A percentile compares a stretch with the other conserved stretches of the same genome.
phyloP scores from a whole-genome alignment of 2,888 invertebrate species.

The Lepidochrysops patricia region DNA sequence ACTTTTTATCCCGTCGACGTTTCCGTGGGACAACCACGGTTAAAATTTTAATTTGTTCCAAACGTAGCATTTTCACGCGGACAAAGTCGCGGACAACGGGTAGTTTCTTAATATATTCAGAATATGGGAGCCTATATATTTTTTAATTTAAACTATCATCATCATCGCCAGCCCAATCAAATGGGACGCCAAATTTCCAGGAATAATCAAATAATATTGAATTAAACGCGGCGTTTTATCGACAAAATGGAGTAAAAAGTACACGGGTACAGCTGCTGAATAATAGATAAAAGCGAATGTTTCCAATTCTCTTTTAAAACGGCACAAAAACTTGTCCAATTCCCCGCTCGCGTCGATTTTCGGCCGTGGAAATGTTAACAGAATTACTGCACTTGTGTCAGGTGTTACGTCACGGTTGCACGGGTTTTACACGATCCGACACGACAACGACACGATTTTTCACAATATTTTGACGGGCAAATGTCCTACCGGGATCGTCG shows the following conservation, averaged over 20 bases:
- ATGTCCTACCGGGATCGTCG: too few relatives aligned
- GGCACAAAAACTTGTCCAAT: conserved; percentile 14
- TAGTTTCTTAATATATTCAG: too few relatives aligned
- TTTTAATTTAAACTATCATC: background rate
- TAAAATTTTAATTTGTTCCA: too few relatives aligned
- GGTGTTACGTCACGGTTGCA: conserved; percentile 19
- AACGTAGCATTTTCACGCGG: too few relatives aligned
- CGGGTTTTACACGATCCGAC: background rate
- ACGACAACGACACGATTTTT: background rate
- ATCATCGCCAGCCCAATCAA: too few relatives aligned
- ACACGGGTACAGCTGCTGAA: background rate
- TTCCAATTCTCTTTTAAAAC: conserved; percentile 16
- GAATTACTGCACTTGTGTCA: conserved; percentile 30
- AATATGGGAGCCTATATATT: too few relatives aligned
- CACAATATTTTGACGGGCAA: too few relatives aligned
- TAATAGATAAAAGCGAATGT: conserved; percentile 12
- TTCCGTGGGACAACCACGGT: too few relatives aligned
- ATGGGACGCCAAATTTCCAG: background rate
- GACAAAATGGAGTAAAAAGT: background rate
- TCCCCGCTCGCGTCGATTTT: conserved; percentile 20
- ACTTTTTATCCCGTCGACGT: too few relatives aligned
- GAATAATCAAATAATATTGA: background rate
- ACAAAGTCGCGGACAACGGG: too few relatives aligned
- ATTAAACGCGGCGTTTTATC: background rate
- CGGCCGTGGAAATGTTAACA: conserved; percentile 25